Base-by-base conservation (phyloP, 2,797 vertebrate genomes). In the Acropternis orthonyx region DNA sequence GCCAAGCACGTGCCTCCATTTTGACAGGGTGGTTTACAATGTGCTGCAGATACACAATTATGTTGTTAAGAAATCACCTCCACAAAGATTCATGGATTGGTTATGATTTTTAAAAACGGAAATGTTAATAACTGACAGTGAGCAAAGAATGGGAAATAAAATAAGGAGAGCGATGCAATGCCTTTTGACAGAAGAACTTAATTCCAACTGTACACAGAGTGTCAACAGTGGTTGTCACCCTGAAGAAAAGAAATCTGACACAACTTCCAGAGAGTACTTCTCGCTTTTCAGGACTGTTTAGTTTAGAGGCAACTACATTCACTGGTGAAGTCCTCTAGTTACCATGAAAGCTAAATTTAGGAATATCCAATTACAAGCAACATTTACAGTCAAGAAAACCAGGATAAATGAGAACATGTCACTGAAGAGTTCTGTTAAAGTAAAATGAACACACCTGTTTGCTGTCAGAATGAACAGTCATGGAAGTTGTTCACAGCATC, bases 1-100 rank as follows among this genome's bases (percentile, higher is more conserved):
- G 97, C 96, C 95, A 98, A 95, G 83, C 99, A 99, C 0, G 97
- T 98, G 28, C 99, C 99, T 89, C 98, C 98, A 23, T 99, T 98
- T 84, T 97, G 98, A 96, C 99, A 99, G 0, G 98, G 94, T 14
- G 98, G 99, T 79, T 98, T 98, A 75, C 99, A 99, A 30, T 93
- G 97, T n/a, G 98, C 99, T 99, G 96, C 86, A 96, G 92, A 95
- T 28, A 97, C 0, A 97, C 62, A 96, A 95, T 83, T 59, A 65
- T 6, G 5, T 36, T 81, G 18, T 89, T 95, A 94, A 78, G 84
- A 93, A 86, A 65, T 78, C 11, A 32, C 19, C 10, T 88, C 55
- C 72, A 74, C 83, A 87, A 89, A 71, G 37, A 76, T 52, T 14
- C 37, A 49, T 48, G 32, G 27, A 51, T 48, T 58, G 19, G 16